Percentiles rank a stretch among this genome's conserved stretches.
Evolutionary conservation across 2,888 invertebrate species (phyloP).

Genomic region (Drosophila dives): DNA sequence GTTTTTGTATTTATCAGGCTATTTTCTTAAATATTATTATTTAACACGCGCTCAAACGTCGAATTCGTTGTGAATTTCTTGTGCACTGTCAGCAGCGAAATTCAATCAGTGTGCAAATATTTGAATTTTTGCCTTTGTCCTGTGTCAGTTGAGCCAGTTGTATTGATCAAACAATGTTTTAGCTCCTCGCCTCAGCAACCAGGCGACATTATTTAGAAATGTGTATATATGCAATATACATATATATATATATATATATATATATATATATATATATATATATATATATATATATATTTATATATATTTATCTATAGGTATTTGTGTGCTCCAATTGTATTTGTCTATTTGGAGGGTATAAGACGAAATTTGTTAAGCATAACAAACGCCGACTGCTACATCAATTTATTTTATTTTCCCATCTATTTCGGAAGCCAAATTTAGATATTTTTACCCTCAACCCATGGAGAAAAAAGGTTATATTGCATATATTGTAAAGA

Average conservation of each 20-base stretch:
- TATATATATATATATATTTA: conserved; percentile 1
- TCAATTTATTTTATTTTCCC: conserved; percentile 66
- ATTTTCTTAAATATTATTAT: conserved; percentile 6
- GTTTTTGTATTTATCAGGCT: conserved; percentile 9
- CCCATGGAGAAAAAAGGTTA: neutral
- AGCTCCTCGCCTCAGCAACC: conserved; percentile 46
- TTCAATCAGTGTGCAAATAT: conserved; percentile 65
- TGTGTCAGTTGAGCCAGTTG: conserved; percentile 35
- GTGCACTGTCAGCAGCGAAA: conserved; percentile 57
- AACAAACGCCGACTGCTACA: conserved; percentile 49
- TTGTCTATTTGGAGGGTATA: conserved; percentile 34
- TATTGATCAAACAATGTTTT: conserved; percentile 78
- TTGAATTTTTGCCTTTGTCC: conserved; percentile 30
- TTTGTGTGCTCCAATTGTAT: conserved; percentile 14
- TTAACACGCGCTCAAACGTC: conserved; percentile 53
- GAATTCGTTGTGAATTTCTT: conserved; percentile 48
- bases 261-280: conserved; percentile 2
- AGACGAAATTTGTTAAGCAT: conserved; percentile 53
- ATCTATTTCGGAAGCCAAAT: conserved; percentile 62
- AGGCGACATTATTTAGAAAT: conserved; percentile 58
- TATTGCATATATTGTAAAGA: neutral
- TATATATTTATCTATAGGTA: conserved; percentile 6
- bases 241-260: neutral
- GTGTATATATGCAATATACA: conserved; percentile 11
- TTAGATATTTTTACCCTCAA: conserved; percentile 5